Evolutionary conservation across 2,113 vertebrate species (phyloP).

Genomic region (Panurus biarmicus): DNA sequence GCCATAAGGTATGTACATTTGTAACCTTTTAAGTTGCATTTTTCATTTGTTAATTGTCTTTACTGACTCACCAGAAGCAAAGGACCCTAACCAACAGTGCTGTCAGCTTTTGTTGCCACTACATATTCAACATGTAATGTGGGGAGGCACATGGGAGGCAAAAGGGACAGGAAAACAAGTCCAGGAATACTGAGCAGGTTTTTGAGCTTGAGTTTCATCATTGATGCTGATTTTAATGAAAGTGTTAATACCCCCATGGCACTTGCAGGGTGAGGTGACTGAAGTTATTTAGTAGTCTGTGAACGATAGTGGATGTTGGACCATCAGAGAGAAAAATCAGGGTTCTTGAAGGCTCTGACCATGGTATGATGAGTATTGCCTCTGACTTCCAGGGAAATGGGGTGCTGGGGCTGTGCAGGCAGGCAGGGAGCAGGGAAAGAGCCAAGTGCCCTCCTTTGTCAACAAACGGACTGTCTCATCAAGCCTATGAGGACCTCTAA

Average conservation of each 20-base stretch:
- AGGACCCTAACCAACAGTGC: not conserved
- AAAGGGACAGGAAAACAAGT: not conserved
- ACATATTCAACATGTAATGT: not conserved
- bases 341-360: not conserved
- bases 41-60: slow-evolving; percentile 3
- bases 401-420: not conserved
- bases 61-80: not conserved
- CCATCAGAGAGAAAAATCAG: not conserved
- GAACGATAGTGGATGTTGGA: not conserved
- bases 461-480: not conserved
- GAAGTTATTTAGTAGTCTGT: not conserved
- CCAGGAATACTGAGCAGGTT: not conserved
- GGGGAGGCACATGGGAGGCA: not conserved
- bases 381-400: not conserved
- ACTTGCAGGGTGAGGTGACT: not conserved
- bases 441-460: not conserved
- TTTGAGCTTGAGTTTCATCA: not conserved
- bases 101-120: not conserved
- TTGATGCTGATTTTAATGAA: not conserved
- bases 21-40: not conserved
- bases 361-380: not conserved
- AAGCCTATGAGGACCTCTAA: not conserved
- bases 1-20: not conserved
- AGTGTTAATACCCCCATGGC: not conserved
- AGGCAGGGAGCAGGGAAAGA: not conserved